Base-by-base conservation (phyloP, 1,140 invertebrate genomes). In the Papilio glaucus region DNA sequence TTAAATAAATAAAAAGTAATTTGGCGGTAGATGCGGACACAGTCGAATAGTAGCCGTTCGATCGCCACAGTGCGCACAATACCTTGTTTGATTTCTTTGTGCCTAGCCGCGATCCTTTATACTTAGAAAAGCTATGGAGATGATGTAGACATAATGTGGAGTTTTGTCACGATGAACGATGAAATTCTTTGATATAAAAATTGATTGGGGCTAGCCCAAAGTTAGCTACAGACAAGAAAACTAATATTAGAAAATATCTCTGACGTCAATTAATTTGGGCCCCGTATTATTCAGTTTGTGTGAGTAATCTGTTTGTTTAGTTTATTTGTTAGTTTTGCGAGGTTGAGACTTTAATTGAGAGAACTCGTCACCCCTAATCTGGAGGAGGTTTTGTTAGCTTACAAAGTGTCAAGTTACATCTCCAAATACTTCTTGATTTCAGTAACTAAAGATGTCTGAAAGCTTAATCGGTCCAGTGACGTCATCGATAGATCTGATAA, bases 271-370 rank as follows among this genome's bases (percentile, higher is more conserved):
- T 63, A 63, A 63, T 63, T 63, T 37, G 15, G 29, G 29, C 18
- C 29, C 15, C 33, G 33, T 63, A 63, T 63, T 63, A 37, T 63
- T 37, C 61, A 21, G 15, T 38, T 39, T 63, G 37, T 39, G 10
- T 63, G 33, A 63, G 61, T 39, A 63, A 63, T 63, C 61, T 63
- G 61, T 63, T 62, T 62, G 33, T n/a, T 63, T 63, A 15, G 37
- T 63, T 39, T 63, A 38, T 37, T 63, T 63, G 61, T 63, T 63
- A 21, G 37, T 63, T 63, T 39, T 33, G 61, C 37, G 61, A 33
- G n/a, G 29, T 38, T 39, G 33, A 39, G 61, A 13, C 33, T 63
- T 39, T 63, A 63, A 63, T 63, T 63, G 61, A 39, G 61, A 38
- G 15, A 63, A 7, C 33, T 37, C 33, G 61, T 63, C 61, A 63